Evolutionary conservation across 2,888 invertebrate species (phyloP), one percentile per base, ranked within the genome.

Genomic region (Stegana nigrithorax): DNA sequence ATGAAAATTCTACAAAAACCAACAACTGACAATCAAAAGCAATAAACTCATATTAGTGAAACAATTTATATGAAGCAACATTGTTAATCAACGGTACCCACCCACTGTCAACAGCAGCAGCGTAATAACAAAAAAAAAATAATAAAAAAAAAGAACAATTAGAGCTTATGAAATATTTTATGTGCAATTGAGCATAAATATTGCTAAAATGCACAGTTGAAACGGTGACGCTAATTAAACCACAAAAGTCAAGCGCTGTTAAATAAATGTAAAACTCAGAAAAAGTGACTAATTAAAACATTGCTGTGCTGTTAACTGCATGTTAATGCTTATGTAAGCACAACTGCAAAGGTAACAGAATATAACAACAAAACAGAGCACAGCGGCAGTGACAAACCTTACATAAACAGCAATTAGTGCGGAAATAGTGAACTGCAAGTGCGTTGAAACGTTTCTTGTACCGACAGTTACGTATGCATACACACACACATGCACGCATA

Each of bases 231-330:
- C 2, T 47, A 23, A 47, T 47, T 47, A 47, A 47, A 47, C 47
- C 47, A 17, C 47, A 12, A 23, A 47, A 12, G 23, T 10, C 17
- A n/a, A n/a, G n/a, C n/a, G 1, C 12, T 36, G 25, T 53, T 14
- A 53, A 14, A 53, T n/a, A 53, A 2, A 45, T 29, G 47, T 59
- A 27, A 47, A 68, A 70, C 56, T 67, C 68, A 68, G 70, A 77
- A 68, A 21, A 62, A 14, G 4, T 36, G 1, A 4, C 1, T 36
- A n/a, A 10, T 36, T n/a, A 6, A 6, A 6, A n/a, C 36, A 36
- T 36, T 36, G 10, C n/a, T 36, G 36, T 36, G n/a, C 3, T 36
- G 36, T 2, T 12, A 32, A 32, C n/a, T 32, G 32, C 32, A 32
- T 32, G 10, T 4, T 36, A 32, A 8, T n/a, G n/a, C n/a, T n/a